Base-by-base conservation (phyloP, 2,888 invertebrate species). In the Altica lythri region DNA sequence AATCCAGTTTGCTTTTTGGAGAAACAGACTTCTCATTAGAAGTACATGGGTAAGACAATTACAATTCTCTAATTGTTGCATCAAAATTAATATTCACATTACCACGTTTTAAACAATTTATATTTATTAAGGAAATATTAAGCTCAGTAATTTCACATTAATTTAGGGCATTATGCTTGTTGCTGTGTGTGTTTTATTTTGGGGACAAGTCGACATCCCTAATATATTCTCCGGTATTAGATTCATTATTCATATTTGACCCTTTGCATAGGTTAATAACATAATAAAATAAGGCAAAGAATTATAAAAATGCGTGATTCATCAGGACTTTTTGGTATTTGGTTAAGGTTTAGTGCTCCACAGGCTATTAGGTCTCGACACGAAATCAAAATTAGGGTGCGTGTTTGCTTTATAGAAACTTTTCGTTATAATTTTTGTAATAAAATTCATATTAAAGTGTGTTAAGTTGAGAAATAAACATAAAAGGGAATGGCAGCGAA, bases 261-360 rank as follows among this genome's bases (percentile, higher is more conserved):
- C 30, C 30, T 30, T n/a, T 30, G 30, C 30, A 2, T 30, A 12
- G 2, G 30, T 30, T 13, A 30, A 30, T 30, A 18, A 32, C 18
- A 32, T 44, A 32, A 44, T 43, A 43, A 43, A 43, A 27, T 18
- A 18, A 30, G 27, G 27, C 12, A 4, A 9, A 9, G n/a, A n/a
- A n/a, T 18, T 10, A 44, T 32, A 32, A 30, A 32, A 44, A 44
- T 44, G 44, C 44, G 44, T 44, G 44, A 44, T 30, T 32, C 44
- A 29, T 44, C 44, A 18, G 32, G 32, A 16, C 12, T 44, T 12
- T 12, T 30, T 9, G 19, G 44, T 32, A 44, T 44, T 32, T 44
- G 30, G 44, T 44, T 34, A 34, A 46, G 42, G 32, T 46, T 46
- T 46, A 46, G 34, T 46, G 27, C 45, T 46, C 29, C 29, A 35